Conservation (phyloP, 2,888 invertebrate species). For the Yponomeuta plumbellus region DNA sequence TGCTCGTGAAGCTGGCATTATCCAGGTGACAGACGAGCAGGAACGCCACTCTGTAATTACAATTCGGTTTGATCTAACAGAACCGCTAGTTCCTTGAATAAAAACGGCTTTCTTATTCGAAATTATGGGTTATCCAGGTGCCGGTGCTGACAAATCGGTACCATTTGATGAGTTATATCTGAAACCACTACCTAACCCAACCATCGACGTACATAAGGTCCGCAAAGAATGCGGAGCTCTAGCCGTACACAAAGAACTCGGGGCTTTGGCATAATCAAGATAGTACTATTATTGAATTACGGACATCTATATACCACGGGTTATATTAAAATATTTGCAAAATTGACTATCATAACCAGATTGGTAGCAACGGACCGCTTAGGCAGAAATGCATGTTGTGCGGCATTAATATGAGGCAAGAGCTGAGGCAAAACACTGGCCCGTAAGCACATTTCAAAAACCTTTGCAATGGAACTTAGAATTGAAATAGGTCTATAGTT, state of each 20-base stretch:
- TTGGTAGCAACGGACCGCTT: too few relatives aligned
- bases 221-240: conserved; percentile 58
- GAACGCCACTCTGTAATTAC: conserved; percentile 42
- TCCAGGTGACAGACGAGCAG: conserved; percentile 40
- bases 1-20: neutral
- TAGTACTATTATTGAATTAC: too few relatives aligned
- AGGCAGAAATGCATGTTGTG: too few relatives aligned
- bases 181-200: conserved; percentile 34
- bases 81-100: conserved; percentile 44
- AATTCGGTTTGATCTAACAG: conserved; percentile 53
- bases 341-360: too few relatives aligned
- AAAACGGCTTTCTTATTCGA: conserved; percentile 47
- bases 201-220: conserved; percentile 48
- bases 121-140: conserved; percentile 41
- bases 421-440: too few relatives aligned
- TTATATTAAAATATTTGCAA: too few relatives aligned
- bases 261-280: conserved; percentile 48
- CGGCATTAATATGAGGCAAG: too few relatives aligned
- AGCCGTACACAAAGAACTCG: conserved; percentile 60
- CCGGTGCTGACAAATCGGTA: conserved; percentile 29
- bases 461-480: too few relatives aligned
- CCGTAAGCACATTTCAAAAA: too few relatives aligned
- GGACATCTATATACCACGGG: too few relatives aligned
- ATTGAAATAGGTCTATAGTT: too few relatives aligned
- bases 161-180: conserved; percentile 41